Evolutionary conservation across 2,888 invertebrate genomes (phyloP), one percentile per base, ranked within the genome.

Genomic region (Eudasyphora cyanicolor): DNA sequence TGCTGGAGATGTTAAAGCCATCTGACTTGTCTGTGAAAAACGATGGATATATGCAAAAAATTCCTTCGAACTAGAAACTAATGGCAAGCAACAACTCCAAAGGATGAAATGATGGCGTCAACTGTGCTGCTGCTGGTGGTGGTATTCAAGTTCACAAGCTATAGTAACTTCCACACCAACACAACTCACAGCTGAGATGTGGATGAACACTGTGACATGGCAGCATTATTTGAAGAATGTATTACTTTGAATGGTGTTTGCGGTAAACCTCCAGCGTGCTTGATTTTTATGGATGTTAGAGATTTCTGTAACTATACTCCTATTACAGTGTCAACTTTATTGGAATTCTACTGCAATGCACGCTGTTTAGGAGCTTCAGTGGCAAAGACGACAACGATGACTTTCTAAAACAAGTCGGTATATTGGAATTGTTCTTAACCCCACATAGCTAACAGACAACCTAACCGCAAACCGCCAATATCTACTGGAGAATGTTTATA

Each of bases 211-310:
- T 45, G 6, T 38, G 2, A 5, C 38, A 38, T 54, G 19, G 14
- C 27, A 17, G 8, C 19, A 70, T n/a, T 3, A n/a, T n/a, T 74
- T 77, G 21, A 81, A 71, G 73, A 79, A 79, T 67, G 78, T 76
- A 79, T 84, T 76, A 73, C 64, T 81, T 79, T 84, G 78, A 76
- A 49, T 79, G 78, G 64, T 49, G 57, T 76, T 81, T 84, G 78
- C 71, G 84, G 81, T 67, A 73, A 81, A 62, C 81, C 81, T 42
- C 60, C 54, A 79, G 73, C 78, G 76, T 79, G 71, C 69, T 81
- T 84, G 81, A 84, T 80, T 84, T 84, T 84, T 81, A 84, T 84
- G 73, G 71, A 45, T 76, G 73, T 64, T 51, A 67, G 45, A 70
- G 62, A 83, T 79, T 80, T 79, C 27, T 45, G 12, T n/a, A 45